Percentiles rank a stretch among this genome's conserved stretches.
These are phyloP conservation scores for Drosophila seclusa DNA, from an alignment of 2,888 invertebrate genomes.

Conservation along the genomic window DNA sequence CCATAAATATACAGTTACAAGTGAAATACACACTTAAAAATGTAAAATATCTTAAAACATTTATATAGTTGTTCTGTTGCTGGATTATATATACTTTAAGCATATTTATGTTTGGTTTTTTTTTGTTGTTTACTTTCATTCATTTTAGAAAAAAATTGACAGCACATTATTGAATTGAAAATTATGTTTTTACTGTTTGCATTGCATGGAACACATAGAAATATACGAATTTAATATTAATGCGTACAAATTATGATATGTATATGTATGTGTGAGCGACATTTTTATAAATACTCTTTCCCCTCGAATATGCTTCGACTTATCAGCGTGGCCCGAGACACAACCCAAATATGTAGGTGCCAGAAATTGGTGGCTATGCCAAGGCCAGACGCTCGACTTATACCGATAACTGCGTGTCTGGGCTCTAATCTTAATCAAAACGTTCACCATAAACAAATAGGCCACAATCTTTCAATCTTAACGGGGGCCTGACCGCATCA, in stretches of 20 bases:
- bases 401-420: conserved; percentile 34
- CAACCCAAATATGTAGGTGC: conserved; percentile 32
- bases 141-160: conserved; percentile 58
- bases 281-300: not conserved
- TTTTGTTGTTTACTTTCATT: conserved; percentile 13
- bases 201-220: conserved; percentile 62
- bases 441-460: conserved; percentile 61
- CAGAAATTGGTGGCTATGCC: conserved; percentile 26
- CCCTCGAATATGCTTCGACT: conserved; percentile 2
- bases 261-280: conserved; percentile 17
- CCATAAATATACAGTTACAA: conserved; percentile 35
- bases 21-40: conserved; percentile 35
- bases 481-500: conserved; percentile 66
- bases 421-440: conserved; percentile 50
- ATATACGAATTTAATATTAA: conserved; percentile 27
- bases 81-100: conserved; percentile 29
- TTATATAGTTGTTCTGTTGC: conserved; percentile 18
- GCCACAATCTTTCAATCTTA: conserved; percentile 18
- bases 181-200: conserved; percentile 15
- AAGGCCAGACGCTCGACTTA: conserved; percentile 45
- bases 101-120: conserved; percentile 7
- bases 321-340: conserved; percentile 35
- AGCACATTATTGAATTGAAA: conserved; percentile 59
- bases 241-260: conserved; percentile 3
- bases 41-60: conserved; percentile 49